A percentile compares a stretch with the other conserved stretches of the same genome.
Conservation (phyloP, 2,113 vertebrate species). For the Phasianus colchicus region DNA sequence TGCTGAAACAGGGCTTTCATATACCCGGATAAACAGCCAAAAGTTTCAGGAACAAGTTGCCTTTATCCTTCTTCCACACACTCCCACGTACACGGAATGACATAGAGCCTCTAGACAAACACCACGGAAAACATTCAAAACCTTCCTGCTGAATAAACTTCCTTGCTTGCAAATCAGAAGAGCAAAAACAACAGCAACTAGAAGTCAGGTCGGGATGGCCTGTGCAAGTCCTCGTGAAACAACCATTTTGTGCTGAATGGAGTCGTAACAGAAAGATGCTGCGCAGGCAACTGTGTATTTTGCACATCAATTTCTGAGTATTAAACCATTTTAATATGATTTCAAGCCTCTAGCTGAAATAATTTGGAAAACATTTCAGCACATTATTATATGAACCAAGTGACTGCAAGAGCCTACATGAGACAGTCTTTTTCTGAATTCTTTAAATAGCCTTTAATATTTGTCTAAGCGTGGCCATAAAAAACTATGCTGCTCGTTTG, state of each 20-base stretch:
- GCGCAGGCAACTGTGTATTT: not conserved
- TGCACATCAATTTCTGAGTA: not conserved
- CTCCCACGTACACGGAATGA: not conserved
- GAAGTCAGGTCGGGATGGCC: not conserved
- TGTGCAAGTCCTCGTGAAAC: not conserved
- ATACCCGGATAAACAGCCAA: not conserved
- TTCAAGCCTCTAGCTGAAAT: not conserved
- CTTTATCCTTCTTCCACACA: not conserved
- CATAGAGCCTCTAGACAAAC: not conserved
- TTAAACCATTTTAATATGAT: not conserved
- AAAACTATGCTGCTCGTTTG: not conserved
- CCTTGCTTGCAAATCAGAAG: not conserved
- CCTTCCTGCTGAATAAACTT: accelerated
- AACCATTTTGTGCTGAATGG: accelerated
- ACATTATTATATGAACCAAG: not conserved
- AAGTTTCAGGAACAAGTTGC: not conserved
- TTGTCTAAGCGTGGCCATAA: not conserved
- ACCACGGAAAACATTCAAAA: not conserved
- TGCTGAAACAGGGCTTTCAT: not conserved
- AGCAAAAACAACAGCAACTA: not conserved
- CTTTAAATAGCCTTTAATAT: not conserved
- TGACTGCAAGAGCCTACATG: not conserved
- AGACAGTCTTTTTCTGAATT: not conserved
- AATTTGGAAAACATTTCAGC: not conserved
- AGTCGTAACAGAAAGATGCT: not conserved